Conservation (phyloP, 2,888 invertebrate genomes). For the Oscheius sp. region DNA sequence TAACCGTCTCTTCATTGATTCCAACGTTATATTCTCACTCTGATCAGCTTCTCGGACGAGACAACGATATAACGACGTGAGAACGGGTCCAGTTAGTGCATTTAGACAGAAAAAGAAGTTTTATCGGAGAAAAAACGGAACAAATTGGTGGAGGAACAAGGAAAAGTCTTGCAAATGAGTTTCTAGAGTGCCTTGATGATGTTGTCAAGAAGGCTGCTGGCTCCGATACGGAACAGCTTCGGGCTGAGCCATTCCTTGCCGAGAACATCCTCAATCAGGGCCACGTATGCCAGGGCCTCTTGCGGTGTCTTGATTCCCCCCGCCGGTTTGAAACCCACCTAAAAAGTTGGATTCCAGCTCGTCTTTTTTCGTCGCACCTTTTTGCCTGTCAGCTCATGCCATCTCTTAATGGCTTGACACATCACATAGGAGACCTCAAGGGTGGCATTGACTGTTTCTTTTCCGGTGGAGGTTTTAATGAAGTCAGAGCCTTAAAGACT, state of each 20-base stretch:
- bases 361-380: conserved; percentile 71
- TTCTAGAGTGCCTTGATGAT: conserved; percentile 52
- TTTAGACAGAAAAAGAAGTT: neutral
- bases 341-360: conserved; percentile 44
- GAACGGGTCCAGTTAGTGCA: no score
- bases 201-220: conserved; percentile 88
- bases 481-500: conserved; percentile 85
- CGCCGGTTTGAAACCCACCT: conserved; percentile 97
- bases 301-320: conserved; percentile 89
- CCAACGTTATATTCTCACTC: no score
- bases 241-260: conserved; percentile 87
- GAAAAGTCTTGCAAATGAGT: neutral
- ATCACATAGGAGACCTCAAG: conserved; percentile 90
- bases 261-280: conserved; percentile 84
- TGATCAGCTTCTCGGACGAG: no score
- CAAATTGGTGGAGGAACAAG: neutral
- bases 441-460: conserved; percentile 93
- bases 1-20: no score
- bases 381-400: conserved; percentile 79
- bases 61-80: no score
- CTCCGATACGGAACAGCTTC: conserved; percentile 87
- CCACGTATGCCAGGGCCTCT: conserved; percentile 89
- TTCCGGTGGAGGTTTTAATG: conserved; percentile 96
- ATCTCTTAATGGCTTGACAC: conserved; percentile 86
- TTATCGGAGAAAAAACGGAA: neutral